phyloP scores from a whole-genome alignment of 2,113 vertebrate genomes.

The Gallinago paraguaiae region DNA sequence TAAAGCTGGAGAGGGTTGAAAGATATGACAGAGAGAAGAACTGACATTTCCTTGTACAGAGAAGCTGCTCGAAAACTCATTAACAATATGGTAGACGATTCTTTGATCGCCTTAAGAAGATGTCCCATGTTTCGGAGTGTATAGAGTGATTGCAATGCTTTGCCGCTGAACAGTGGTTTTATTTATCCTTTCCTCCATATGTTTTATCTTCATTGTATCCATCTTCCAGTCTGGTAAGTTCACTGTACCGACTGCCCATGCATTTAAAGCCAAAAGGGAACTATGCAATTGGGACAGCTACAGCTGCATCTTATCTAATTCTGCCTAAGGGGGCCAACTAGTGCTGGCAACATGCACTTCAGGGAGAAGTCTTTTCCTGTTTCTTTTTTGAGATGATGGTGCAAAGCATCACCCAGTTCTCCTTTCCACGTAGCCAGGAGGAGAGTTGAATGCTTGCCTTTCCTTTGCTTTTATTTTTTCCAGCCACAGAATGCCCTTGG shows the following conservation, averaged over 20 bases:
- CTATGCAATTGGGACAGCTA: conserved; percentile 40
- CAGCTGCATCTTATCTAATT: conserved; percentile 60
- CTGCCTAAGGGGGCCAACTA: conserved; percentile 54
- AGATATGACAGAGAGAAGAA: background rate
- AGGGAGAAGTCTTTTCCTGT: conserved; percentile 10
- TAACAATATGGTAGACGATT: background rate
- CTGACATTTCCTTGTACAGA: background rate
- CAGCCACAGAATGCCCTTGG: background rate
- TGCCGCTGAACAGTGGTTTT: background rate
- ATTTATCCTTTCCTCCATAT: background rate
- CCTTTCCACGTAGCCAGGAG: conserved; percentile 22
- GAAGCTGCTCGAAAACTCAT: background rate
- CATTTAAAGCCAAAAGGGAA: conserved; percentile 49
- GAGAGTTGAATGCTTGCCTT: background rate
- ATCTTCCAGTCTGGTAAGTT: conserved; percentile 14
- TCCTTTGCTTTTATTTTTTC: background rate
- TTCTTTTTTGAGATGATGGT: background rate
- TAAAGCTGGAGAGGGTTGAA: background rate
- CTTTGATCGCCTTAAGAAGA: background rate
- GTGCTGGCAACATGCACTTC: conserved; percentile 31
- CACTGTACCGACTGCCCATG: background rate
- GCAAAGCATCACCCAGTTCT: background rate
- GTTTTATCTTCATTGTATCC: background rate
- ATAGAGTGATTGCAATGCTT: background rate
- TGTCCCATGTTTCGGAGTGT: background rate